Base-by-base conservation (phyloP, 2,113 vertebrate genomes). In the Geococcyx californianus region DNA sequence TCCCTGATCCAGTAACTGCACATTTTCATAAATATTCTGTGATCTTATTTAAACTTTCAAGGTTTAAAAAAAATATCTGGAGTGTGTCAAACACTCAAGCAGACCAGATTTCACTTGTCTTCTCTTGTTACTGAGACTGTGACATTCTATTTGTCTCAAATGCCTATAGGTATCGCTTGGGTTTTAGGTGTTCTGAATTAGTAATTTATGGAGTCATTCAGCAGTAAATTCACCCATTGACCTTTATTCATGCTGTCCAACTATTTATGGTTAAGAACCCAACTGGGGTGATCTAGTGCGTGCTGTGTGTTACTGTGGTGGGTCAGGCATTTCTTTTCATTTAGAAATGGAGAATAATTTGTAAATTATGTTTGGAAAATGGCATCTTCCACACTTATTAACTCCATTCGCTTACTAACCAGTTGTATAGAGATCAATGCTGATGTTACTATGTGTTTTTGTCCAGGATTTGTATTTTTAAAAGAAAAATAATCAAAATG, bases 161-260 rank as follows among this genome's bases (percentile, higher is more conserved):
- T 58, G 87, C 86, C 75, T 94, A 69, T 79, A 93, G 90, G 76
- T 96, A 33, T 45, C 52, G 73, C 89, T 93, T 75, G 64, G 80
- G 40, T 29, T 94, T 90, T 90, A 84, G 69, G 87, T 84, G 60
- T 79, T 62, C 28, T 34, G 80, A 79, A 81, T 87, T 69, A 94
- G 83, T 74, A 82, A 92, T 93, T 95, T 94, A 92, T 87, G 45
- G 64, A 96, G 79, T 94, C 68, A 84, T 49, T 80, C 77, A 89
- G 49, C 63, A 73, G 69, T 96, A 90, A 91, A 81, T 92, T 93
- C 85, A 81, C 64, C 55, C 87, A 52, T 60, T 93, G 93, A 92
- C 89, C 93, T 94, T 81, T 82, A 70, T 74, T 80, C 52, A 0
- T 84, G 63, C 79, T 67, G 36, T 33, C 33, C 1, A 0, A 70